Conservation (phyloP, 2,888 invertebrate species). For the Chouioia cunea region DNA sequence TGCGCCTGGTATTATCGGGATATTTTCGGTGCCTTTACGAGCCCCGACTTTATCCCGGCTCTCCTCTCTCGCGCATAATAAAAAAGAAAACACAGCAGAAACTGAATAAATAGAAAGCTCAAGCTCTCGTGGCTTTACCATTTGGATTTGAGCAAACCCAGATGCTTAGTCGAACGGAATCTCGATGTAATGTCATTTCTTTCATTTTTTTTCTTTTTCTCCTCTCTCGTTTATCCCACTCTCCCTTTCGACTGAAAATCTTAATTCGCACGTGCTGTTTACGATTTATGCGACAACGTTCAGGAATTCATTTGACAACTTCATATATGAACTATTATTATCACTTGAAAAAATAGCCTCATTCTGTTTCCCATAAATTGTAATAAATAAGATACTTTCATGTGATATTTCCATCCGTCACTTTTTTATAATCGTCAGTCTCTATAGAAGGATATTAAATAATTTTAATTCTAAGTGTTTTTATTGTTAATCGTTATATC, state of each 20-base stretch:
- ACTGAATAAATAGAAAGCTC: neutral
- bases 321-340: constrained; percentile 31
- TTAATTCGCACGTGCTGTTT: constrained; percentile 28
- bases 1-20: constrained; percentile 54
- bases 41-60: constrained; percentile 44
- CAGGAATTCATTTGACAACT: constrained; percentile 18
- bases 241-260: constrained; percentile 4
- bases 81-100: constrained; percentile 33
- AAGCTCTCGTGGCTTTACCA: constrained; percentile 25
- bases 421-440: no score
- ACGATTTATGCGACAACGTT: neutral
- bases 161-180: constrained; percentile 6
- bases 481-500: no score
- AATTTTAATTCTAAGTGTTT: no score
- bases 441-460: no score
- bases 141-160: constrained; percentile 22
- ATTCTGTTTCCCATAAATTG: no score
- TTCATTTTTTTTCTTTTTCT: neutral
- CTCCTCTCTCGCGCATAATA: constrained; percentile 38
- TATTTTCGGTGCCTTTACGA: constrained; percentile 59
- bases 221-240: neutral
- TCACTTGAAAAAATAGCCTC: constrained; percentile 20
- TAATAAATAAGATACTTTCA: no score
- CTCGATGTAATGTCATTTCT: constrained; percentile 11
- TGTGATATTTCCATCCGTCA: no score